Conservation (phyloP, 1,140 invertebrate genomes). For the Trichonephila clavipes region DNA sequence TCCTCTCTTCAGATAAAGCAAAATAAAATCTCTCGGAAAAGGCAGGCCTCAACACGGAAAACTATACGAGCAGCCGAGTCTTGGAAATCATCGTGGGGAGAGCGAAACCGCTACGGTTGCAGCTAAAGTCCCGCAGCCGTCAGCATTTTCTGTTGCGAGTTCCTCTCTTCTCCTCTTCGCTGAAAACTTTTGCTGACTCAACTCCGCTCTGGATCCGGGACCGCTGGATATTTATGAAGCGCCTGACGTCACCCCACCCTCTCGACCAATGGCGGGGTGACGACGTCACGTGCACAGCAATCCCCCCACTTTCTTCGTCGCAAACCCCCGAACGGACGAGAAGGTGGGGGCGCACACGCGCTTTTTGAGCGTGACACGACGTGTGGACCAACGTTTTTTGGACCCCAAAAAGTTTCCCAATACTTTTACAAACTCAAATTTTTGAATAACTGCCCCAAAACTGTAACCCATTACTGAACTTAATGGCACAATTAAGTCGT, state of each 20-base stretch:
- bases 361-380: constrained; percentile 68
- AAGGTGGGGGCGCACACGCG: constrained; percentile 46
- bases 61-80: constrained; percentile 35
- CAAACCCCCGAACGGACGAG: neutral
- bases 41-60: constrained; percentile 30
- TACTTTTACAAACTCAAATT: neutral
- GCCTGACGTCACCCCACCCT: constrained; percentile 69
- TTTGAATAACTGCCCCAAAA: neutral
- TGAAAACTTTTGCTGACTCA: constrained; percentile 76
- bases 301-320: neutral
- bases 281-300: constrained; percentile 11
- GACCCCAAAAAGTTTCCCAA: neutral
- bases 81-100: constrained; percentile 60
- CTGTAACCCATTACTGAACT: neutral
- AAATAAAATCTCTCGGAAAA: constrained; percentile 66
- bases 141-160: constrained; percentile 69
- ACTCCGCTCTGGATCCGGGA: constrained; percentile 72
- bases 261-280: constrained; percentile 25
- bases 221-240: constrained; percentile 76
- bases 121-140: constrained; percentile 70
- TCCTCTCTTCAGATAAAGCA: constrained; percentile 34
- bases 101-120: constrained; percentile 68
- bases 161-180: constrained; percentile 52
- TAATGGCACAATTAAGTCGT: neutral
- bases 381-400: constrained; percentile 57